Conservation (phyloP, 1,140 invertebrate species). For the Polyergus mexicanus region DNA sequence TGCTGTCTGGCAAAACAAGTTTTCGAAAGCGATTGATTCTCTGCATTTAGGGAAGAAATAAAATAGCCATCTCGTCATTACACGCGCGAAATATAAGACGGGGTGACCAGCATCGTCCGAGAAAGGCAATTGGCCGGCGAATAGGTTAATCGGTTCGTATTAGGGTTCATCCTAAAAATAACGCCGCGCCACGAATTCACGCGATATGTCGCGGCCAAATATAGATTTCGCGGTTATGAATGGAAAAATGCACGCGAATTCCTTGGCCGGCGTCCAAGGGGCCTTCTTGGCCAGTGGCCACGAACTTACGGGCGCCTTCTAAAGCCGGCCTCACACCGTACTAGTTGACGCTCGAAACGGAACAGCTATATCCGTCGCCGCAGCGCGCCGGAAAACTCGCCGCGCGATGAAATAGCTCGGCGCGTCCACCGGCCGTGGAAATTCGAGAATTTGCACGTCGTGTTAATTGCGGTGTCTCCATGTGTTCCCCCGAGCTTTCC, state of each 20-base stretch:
- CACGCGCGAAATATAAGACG: conserved; percentile 40
- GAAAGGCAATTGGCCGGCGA: conserved; percentile 56
- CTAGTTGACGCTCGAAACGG: conserved; percentile 57
- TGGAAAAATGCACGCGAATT: conserved; percentile 84
- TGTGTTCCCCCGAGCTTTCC: conserved; percentile 37
- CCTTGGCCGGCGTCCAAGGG: conserved; percentile 76
- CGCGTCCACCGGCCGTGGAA: conserved; percentile 35
- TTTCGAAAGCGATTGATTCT: background rate
- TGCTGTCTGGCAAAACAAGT: background rate
- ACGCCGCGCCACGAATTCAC: conserved; percentile 73
- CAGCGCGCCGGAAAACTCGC: conserved; percentile 13
- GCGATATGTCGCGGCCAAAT: conserved; percentile 73
- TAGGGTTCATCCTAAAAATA: conserved; percentile 74
- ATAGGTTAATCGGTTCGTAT: conserved; percentile 54
- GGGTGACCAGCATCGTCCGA: conserved; percentile 1
- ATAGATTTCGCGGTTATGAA: conserved; percentile 82
- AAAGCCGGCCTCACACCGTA: conserved; percentile 63
- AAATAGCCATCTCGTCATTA: background rate
- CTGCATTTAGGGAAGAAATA: background rate
- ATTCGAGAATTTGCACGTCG: conserved; percentile 50
- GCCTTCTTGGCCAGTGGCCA: conserved; percentile 77
- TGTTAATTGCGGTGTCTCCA: conserved; percentile 37
- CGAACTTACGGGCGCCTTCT: conserved; percentile 75
- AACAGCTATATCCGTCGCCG: conserved; percentile 55
- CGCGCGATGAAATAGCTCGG: conserved; percentile 32